Base-by-base conservation (phyloP, 2,888 invertebrate genomes). In the Netelia melanura region DNA sequence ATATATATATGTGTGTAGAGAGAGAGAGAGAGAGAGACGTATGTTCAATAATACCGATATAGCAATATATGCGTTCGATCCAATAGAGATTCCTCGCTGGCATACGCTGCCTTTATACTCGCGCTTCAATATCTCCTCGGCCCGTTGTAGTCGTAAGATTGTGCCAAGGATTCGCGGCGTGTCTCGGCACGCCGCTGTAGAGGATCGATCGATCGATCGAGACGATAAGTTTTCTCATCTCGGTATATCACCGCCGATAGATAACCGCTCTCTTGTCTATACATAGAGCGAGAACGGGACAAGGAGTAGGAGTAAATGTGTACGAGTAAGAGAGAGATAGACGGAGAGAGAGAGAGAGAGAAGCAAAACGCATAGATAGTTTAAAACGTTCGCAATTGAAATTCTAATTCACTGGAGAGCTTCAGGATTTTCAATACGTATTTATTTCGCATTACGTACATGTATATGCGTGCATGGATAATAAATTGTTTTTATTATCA, bases 111-210 rank as follows among this genome's bases (percentile, higher is more conserved):
- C 65, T 75, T 44, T 56, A 23, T 64, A 48, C 76, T 79, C 77
- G 83, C 78, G 79, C 72, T 52, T 65, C 82, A 76, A 80, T 74
- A 84, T 75, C 71, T 80, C 80, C 72, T 25, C 64, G 43, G 54
- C 71, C 62, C 48, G 70, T 71, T 83, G 67, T 77, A 61, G 85
- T 78, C n/a, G 44, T 56, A 25, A 85, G 86, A 87, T 86, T 87
- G 87, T 87, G 87, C 86, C 87, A 87, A 87, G 87, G 87, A 87
- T 87, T 84, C 75, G 81, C 84, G 81, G 74, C 77, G 77, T 74
- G 74, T 84, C 81, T 72, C 56, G 64, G 71, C 78, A 70, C 78
- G 56, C 70, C 64, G 82, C 14, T 70, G 52, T 74, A 68, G 64
- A 68, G 65, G 71, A 82, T 75, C 78, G 85, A 81, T 84, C 82